Evolutionary conservation across 2,797 vertebrate species (phyloP), one percentile per base, ranked within the genome.

Genomic region (Cercopithecus mitis): DNA sequence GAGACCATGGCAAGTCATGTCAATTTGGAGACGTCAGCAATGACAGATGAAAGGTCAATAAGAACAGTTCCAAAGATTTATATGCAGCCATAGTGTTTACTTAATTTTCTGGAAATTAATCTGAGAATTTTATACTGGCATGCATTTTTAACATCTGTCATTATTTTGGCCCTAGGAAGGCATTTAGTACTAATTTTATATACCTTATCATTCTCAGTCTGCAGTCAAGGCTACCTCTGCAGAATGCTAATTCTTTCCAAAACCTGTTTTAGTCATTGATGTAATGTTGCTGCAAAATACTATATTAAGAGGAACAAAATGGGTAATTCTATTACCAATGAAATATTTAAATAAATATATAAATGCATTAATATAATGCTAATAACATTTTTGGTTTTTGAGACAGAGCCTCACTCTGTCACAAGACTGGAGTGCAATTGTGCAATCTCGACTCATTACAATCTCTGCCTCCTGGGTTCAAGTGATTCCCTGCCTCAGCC

Each of bases 181-280:
- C 9, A 61, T 64, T 89, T 45, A 89, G 41, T 50, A 93, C 64
- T 36, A 81, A 77, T 61, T 85, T 52, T 70, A 25, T 70, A n/a
- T 12, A 15, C 15, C 55, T 90, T 55, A 52, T 96, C 88, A 43
- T 82, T 91, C 47, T 82, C 30, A 39, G 0, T 82, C 67, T 82
- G 6, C 19, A 47, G 25, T 76, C 36, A 79, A 61, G 17, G 58
- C 33, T 79, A 30, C 47, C 64, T 70, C 52, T 50, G 30, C 45
- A 90, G 70, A 50, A 92, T 95, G 43, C 10, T 67, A 80, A 79
- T 90, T 92, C 36, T 24, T 96, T 94, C 72, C 41, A 85, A 57
- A 47, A 6, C n/a, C 33, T 88, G 10, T 10, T 92, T 88, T 50
- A 81, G 41, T 80, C 19, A 47, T 58, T 43, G 79, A 85, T 15